A percentile compares a stretch with the other conserved stretches of the same genome.
Conservation (phyloP, 2,888 invertebrate genomes). For the Acanthosepion lycidas region DNA sequence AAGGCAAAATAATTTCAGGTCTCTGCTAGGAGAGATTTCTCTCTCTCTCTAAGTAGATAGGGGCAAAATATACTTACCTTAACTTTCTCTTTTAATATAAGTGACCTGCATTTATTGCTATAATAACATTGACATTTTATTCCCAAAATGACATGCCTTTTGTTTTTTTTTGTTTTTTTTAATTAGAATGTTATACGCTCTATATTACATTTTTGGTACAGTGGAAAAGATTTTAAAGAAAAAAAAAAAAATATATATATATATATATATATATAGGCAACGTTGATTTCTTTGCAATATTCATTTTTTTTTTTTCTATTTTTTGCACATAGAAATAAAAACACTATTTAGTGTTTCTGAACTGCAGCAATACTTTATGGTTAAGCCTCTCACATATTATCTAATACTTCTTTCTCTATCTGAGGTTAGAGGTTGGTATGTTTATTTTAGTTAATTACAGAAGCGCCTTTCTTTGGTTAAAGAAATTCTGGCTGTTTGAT, state of each 20-base stretch:
- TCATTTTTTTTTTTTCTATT: background rate
- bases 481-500: background rate
- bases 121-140: no score
- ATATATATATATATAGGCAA: background rate
- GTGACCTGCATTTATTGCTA: no score
- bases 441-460: background rate
- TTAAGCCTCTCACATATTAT: background rate
- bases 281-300: background rate
- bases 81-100: no score
- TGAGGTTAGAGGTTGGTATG: background rate
- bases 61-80: no score
- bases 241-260: no score
- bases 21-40: no score
- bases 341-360: background rate
- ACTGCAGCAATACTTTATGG: background rate
- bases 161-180: no score
- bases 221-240: background rate
- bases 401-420: background rate
- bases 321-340: background rate
- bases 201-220: background rate
- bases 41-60: no score
- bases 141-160: no score
- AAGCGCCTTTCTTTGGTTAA: background rate
- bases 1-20: no score
- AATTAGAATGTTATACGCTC: background rate